Conservation (phyloP, 1,140 invertebrate species). For the Stenopsyche tienmushanensis region DNA sequence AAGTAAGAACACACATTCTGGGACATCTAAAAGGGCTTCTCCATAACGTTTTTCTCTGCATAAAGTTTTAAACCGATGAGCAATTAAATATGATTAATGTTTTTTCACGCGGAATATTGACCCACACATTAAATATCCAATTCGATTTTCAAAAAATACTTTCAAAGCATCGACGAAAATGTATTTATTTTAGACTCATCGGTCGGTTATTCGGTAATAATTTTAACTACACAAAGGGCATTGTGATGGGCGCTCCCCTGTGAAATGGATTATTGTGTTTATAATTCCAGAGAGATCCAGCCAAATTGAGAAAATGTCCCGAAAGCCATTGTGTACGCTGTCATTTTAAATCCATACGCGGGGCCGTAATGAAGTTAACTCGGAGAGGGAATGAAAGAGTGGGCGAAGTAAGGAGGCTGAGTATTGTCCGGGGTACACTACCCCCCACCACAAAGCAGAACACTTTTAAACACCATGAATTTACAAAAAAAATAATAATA, state of each 20-base stretch:
- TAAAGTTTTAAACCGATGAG: too few relatives aligned
- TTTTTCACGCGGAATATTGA: too few relatives aligned
- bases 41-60: too few relatives aligned
- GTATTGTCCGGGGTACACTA: background rate
- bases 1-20: too few relatives aligned
- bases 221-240: background rate
- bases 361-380: conserved; percentile 24
- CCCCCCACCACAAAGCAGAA: background rate
- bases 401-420: background rate
- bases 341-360: conserved; percentile 30
- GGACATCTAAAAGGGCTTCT: too few relatives aligned
- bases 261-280: conserved; percentile 25
- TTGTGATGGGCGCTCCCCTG: background rate
- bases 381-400: background rate
- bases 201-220: too few relatives aligned
- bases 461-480: conserved; percentile 13
- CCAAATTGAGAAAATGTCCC: conserved; percentile 26
- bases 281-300: conserved; percentile 15
- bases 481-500: conserved; percentile 9
- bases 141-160: too few relatives aligned
- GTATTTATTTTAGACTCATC: too few relatives aligned
- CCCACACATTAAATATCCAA: too few relatives aligned
- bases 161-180: too few relatives aligned
- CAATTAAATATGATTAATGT: too few relatives aligned
- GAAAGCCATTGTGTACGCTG: conserved; percentile 31